These are phyloP conservation scores for Dicaeum eximium DNA, from an alignment of 2,113 vertebrate species.

Conservation along the genomic window DNA sequence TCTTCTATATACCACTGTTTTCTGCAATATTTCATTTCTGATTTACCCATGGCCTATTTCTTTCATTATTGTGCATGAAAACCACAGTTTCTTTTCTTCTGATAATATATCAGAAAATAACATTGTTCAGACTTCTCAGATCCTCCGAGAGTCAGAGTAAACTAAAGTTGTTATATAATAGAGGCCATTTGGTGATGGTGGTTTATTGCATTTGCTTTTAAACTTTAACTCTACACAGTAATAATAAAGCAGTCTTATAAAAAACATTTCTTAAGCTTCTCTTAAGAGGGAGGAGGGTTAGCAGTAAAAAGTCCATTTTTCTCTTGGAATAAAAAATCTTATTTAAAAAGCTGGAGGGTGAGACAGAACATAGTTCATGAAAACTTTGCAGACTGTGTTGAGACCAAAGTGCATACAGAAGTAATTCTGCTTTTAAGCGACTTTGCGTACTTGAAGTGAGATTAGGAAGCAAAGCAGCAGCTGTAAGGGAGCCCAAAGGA, in stretches of 20 bases:
- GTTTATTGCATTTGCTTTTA: slow-evolving; percentile 17
- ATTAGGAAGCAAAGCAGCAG: neutral
- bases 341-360: neutral
- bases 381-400: neutral
- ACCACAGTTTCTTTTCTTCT: neutral
- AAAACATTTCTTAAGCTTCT: neutral
- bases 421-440: neutral
- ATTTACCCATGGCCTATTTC: neutral
- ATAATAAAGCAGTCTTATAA: neutral
- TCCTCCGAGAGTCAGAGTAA: neutral
- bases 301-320: neutral
- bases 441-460: neutral
- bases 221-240: neutral
- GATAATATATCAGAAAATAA: neutral
- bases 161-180: neutral
- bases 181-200: neutral
- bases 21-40: neutral
- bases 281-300: neutral
- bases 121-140: neutral
- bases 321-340: neutral
- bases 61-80: slow-evolving; percentile 17
- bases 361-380: neutral
- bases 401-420: neutral
- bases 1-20: neutral
- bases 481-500: neutral